Base-by-base conservation (phyloP, 2,113 vertebrate species). In the Oryzias woworae region DNA sequence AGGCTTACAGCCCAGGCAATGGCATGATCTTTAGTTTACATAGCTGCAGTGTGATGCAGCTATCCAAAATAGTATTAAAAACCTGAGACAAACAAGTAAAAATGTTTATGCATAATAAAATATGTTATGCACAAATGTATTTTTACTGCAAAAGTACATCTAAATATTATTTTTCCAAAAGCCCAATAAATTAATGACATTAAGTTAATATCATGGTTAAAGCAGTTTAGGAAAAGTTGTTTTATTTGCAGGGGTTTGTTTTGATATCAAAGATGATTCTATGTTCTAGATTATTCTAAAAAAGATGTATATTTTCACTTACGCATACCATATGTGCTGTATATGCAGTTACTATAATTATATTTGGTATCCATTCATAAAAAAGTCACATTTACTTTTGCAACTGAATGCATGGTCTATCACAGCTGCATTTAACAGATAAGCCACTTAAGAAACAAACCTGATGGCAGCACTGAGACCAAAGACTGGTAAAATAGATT, bases 401-500 rank as follows among this genome's bases (percentile, higher is more conserved):
- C 69, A 70, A 62, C 49, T 51, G 62, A 76, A 75, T 70, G 75
- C 69, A 60, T 51, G 66, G 66, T 67, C 73, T 77, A 75, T 87
- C 85, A 81, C 81, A 79, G 87, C 85, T 86, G 86, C 82, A 81
- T 75, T 82, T 83, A 87, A 89, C 89, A 87, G 90, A 91, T 91
- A 92, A 90, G 85, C 63, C 82, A 79, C 81, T 87, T 87, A 86
- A 87, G 88, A 73, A 86, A 86, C 85, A 81, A 83, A 87, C 82
- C 80, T 81, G 81, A 84, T 84, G 82, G 86, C 83, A 84, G 87
- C 74, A 69, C 43, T 65, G 78, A 90, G 76, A 88, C 88, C 87
- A 88, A 86, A 83, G 84, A 87, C 84, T 79, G 77, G 87, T 83
- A 82, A 91, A 89, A 84, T 78, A 89, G 87, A 92, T 89, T 87